phyloP scores from a whole-genome alignment of 2,888 invertebrate species.

The Acronicta alni region DNA sequence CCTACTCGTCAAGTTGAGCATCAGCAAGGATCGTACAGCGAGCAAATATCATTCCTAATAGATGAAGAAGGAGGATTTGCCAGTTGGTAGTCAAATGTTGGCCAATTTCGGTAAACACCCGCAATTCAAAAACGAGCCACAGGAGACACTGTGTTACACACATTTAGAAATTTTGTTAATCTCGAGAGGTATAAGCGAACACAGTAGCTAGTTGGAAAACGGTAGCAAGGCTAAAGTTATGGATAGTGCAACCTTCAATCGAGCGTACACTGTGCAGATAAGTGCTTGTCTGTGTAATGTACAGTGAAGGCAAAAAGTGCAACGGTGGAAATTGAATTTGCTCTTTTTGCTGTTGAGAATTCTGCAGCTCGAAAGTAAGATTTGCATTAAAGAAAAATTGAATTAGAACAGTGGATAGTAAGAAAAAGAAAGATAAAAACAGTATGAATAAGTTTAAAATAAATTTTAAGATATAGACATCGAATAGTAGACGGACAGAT shows the following conservation, averaged over 20 bases:
- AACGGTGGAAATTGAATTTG: slow-evolving; percentile 47
- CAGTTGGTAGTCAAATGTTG: slow-evolving; percentile 59
- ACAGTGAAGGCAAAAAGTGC: slow-evolving; percentile 61
- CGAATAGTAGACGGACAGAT: too few relatives aligned
- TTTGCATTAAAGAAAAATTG: slow-evolving; percentile 34
- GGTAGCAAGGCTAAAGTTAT: slow-evolving; percentile 69
- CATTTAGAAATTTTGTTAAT: slow-evolving; percentile 3
- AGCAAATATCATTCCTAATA: slow-evolving; percentile 45
- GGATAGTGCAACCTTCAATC: slow-evolving; percentile 75
- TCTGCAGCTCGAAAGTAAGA: slow-evolving; percentile 21
- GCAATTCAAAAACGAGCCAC: slow-evolving; percentile 39
- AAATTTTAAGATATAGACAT: too few relatives aligned
- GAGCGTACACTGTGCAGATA: slow-evolving; percentile 74
- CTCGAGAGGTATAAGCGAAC: slow-evolving; percentile 15
- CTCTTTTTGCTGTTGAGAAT: slow-evolving; percentile 38
- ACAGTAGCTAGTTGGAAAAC: slow-evolving; percentile 63
- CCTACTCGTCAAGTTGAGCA: slow-evolving; percentile 10
- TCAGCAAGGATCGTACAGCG: slow-evolving; percentile 26
- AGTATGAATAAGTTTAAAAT: too few relatives aligned
- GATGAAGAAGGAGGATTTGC: slow-evolving; percentile 54
- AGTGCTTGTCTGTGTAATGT: slow-evolving; percentile 66
- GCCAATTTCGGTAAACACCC: slow-evolving; percentile 58
- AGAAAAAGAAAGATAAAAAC: too few relatives aligned
- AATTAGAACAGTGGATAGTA: not conserved
- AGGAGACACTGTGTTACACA: slow-evolving; percentile 32